These are phyloP conservation scores for Vespertilio murinus DNA, from an alignment of 2,797 vertebrate genomes.

Conservation along the genomic window DNA sequence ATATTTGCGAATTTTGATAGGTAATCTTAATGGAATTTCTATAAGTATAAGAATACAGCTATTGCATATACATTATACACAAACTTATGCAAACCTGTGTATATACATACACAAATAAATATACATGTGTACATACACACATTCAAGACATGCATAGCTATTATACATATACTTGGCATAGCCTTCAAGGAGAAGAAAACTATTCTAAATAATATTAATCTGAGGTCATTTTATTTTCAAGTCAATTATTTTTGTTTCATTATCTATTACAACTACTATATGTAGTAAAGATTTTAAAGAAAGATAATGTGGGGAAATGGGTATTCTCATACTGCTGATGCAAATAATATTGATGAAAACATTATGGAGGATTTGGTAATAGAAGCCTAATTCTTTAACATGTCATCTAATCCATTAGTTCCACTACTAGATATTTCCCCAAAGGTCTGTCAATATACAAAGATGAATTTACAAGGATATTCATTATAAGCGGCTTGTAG, in stretches of 20 bases:
- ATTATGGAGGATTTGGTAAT: not conserved
- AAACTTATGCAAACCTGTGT: not conserved
- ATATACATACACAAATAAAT: not conserved
- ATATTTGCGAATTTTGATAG: not conserved
- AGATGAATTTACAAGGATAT: not conserved
- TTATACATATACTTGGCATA: not conserved
- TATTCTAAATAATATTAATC: not conserved
- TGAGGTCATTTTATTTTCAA: conserved; percentile 2
- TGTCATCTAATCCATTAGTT: not conserved
- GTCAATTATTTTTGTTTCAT: not conserved
- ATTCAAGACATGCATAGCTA: not conserved
- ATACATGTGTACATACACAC: not conserved
- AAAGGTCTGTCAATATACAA: not conserved
- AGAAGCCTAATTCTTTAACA: not conserved
- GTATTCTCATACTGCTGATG: not conserved
- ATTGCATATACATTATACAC: not conserved
- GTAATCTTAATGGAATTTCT: not conserved
- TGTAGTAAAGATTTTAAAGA: conserved; percentile 16
- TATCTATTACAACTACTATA: not conserved
- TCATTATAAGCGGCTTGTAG: not conserved
- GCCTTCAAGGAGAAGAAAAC: not conserved
- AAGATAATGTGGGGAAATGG: not conserved
- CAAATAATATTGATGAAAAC: not conserved
- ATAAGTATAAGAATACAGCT: not conserved
- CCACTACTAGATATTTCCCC: not conserved